A percentile compares a stretch with the other conserved stretches of the same genome.
Conservation (phyloP, 37 sponge, comb jelly and placozoan genomes). For the Cladorhizidae sp. region DNA sequence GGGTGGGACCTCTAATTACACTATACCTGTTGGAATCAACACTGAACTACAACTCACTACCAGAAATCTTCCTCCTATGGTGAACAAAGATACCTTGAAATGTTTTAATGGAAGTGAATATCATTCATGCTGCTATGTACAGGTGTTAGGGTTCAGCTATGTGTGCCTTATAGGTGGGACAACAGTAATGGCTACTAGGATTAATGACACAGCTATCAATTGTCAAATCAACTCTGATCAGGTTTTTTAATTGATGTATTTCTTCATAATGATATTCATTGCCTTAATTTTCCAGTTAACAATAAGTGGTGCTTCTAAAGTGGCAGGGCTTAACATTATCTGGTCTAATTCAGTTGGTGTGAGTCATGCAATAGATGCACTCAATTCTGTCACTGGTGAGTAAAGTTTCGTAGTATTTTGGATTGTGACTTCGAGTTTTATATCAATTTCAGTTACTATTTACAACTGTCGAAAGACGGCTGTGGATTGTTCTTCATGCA, state of each 20-base stretch:
- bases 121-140: no score
- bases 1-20: slow-evolving; percentile 11
- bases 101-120: no score
- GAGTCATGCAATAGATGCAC: not conserved
- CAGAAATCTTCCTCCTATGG: slow-evolving; percentile 38
- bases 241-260: not conserved
- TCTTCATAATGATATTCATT: no score
- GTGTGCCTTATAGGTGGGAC: slow-evolving; percentile 1
- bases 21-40: slow-evolving; percentile 21
- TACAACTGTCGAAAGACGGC: slow-evolving; percentile 37
- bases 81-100: no score
- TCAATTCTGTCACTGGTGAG: not conserved
- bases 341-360: not conserved
- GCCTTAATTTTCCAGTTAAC: no score
- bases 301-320: no score
- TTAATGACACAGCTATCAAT: slow-evolving; percentile 18
- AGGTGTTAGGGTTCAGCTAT: slow-evolving; percentile 35
- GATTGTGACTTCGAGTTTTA: not conserved
- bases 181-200: slow-evolving; percentile 1
- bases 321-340: not conserved
- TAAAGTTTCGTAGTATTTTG: no score
- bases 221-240: slow-evolving; percentile 7
- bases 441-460: slow-evolving; percentile 28
- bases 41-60: slow-evolving; percentile 28
- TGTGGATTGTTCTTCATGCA: slow-evolving; percentile 45